A percentile compares a stretch with the other conserved stretches of the same genome.
Conservation (phyloP, 2,113 vertebrate genomes). For the Pleuronectes platessa region DNA sequence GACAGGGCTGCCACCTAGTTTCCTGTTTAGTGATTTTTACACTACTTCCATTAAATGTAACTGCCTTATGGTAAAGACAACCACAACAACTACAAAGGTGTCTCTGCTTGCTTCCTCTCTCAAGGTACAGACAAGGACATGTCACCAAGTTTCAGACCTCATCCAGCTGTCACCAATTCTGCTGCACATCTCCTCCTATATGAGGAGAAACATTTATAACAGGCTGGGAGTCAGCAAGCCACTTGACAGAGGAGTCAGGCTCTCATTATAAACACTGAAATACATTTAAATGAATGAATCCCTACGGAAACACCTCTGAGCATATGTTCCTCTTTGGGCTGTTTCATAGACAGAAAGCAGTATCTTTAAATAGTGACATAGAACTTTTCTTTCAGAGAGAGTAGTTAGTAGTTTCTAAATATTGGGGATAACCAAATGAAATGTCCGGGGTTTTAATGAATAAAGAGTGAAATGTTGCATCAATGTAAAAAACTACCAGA, state of each 20-base stretch:
- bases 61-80: neutral
- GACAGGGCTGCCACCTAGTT: neutral
- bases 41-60: neutral
- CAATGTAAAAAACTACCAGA: neutral
- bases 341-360: neutral
- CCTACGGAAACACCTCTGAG: neutral
- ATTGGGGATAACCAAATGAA: neutral
- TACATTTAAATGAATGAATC: conserved; percentile 13
- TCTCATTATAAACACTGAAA: conserved; percentile 17
- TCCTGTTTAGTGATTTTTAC: neutral
- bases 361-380: conserved; percentile 4
- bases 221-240: neutral
- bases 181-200: neutral
- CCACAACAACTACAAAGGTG: neutral
- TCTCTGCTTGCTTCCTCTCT: neutral
- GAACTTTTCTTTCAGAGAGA: conserved; percentile 14
- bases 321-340: conserved; percentile 13
- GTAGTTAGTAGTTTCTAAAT: conserved; percentile 13
- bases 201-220: neutral
- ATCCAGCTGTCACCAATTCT: neutral
- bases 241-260: neutral
- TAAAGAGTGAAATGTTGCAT: neutral
- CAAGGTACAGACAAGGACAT: neutral
- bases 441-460: neutral
- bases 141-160: neutral